Percentiles rank a stretch among this genome's conserved stretches.
Conservation (phyloP, 1,140 invertebrate genomes). For the Chionoecetes opilio region DNA sequence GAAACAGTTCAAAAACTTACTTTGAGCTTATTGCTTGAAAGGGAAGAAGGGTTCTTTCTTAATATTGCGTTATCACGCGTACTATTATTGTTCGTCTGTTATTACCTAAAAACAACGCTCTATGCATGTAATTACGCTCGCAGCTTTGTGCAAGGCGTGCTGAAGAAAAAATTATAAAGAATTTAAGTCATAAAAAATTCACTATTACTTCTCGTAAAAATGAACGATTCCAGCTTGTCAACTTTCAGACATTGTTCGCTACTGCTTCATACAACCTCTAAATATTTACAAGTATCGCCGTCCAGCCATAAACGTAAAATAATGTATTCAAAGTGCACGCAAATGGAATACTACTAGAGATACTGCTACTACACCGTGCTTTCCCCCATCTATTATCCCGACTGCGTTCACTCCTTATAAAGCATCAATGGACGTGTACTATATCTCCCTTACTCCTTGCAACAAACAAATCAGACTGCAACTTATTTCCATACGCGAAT, state of each 20-base stretch:
- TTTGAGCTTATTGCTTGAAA: not conserved
- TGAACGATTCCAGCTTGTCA: not conserved
- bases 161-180: not conserved
- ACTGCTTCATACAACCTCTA: not conserved
- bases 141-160: not conserved
- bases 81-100: not conserved
- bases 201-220: not conserved
- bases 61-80: not conserved
- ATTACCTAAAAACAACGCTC: not conserved
- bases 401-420: not conserved
- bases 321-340: not conserved
- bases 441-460: not conserved
- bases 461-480: constrained; percentile 1
- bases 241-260: too few species aligned
- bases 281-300: not conserved
- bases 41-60: not conserved
- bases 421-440: constrained; percentile 8
- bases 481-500: constrained; percentile 4
- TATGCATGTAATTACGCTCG: not conserved
- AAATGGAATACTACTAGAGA: not conserved
- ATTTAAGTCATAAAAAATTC: not conserved
- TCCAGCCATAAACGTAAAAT: not conserved
- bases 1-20: not conserved
- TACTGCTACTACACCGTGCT: not conserved
- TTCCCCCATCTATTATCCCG: not conserved